phyloP scores from a whole-genome alignment of 2,888 invertebrate genomes.

The Resseliella maxima region DNA sequence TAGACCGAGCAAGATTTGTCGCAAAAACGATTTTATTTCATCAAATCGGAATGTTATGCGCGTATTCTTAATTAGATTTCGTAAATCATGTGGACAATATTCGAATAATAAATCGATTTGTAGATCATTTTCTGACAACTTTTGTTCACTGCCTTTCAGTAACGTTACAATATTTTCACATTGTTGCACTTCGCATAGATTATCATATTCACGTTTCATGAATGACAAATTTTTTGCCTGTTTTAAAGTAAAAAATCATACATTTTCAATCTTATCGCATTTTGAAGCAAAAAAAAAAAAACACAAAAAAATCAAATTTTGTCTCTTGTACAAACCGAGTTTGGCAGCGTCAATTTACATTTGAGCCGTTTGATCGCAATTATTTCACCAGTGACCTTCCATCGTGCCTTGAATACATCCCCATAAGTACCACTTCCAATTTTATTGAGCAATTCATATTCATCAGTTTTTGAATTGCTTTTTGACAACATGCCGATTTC shows the following conservation, averaged over 20 bases:
- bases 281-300: background rate
- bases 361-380: constrained; percentile 8
- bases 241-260: too few species aligned
- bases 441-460: background rate
- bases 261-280: background rate
- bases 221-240: background rate
- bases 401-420: background rate
- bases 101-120: constrained; percentile 11
- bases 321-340: too few species aligned
- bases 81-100: constrained; percentile 41
- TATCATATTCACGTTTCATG: background rate
- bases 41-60: background rate
- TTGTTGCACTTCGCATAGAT: background rate
- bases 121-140: background rate
- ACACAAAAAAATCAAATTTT: too few species aligned
- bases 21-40: constrained; percentile 13
- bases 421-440: constrained; percentile 30
- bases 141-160: background rate
- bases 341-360: background rate
- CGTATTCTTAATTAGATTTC: background rate
- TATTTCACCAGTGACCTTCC: background rate
- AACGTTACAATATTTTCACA: background rate
- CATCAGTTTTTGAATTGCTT: background rate
- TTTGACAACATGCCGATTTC: too few species aligned
- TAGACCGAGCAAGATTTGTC: constrained; percentile 8